A percentile compares a stretch with the other conserved stretches of the same genome.
Evolutionary conservation across 2,113 vertebrate genomes (phyloP).

Genomic region (Hippocampus barbouri): DNA sequence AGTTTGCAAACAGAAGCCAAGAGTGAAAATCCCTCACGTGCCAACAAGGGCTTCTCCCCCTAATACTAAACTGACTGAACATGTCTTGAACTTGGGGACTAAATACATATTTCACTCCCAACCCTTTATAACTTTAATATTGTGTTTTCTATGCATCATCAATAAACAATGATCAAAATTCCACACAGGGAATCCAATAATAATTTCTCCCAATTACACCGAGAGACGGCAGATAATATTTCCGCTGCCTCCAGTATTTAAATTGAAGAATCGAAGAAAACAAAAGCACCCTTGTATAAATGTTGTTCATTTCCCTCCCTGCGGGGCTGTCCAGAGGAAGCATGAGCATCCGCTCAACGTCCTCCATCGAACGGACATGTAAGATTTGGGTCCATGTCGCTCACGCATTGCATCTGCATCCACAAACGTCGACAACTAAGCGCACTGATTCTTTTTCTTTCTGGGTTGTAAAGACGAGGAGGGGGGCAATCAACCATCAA

Average conservation of each 20-base stretch:
- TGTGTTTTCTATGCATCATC: neutral
- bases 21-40: no score
- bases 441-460: constrained; percentile 28
- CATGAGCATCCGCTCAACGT: constrained; percentile 30
- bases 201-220: neutral
- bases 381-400: constrained; percentile 17
- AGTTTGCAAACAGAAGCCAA: neutral
- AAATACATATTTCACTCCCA: neutral
- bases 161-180: neutral
- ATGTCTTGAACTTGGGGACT: neutral
- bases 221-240: no score
- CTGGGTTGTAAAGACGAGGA: constrained; percentile 28
- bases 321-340: neutral
- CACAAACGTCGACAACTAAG: constrained; percentile 31
- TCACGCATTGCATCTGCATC: constrained; percentile 37
- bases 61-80: neutral
- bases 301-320: neutral
- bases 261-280: neutral
- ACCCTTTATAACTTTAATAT: neutral
- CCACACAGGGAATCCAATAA: no score
- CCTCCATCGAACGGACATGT: constrained; percentile 21
- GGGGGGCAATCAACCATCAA: constrained; percentile 52
- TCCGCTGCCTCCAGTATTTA: neutral
- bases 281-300: neutral
- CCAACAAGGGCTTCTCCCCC: neutral